Evolutionary conservation across 2,113 vertebrate genomes (phyloP).

Genomic region (Heteronetta atricapilla): DNA sequence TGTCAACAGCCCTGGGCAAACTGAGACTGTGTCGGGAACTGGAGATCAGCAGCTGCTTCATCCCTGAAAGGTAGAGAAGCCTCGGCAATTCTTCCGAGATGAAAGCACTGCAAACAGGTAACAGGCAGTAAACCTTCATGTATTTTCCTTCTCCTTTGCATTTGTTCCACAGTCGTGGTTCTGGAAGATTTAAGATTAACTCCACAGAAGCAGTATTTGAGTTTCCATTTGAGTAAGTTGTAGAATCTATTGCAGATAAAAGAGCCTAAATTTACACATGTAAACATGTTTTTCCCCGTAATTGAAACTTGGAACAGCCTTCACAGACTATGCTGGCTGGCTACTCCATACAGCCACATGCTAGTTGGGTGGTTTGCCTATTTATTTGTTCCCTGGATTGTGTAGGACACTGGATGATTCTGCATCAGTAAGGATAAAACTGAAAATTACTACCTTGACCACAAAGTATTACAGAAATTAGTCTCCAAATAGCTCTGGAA

Average conservation of each 20-base stretch:
- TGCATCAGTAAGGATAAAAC: background rate
- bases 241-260: background rate
- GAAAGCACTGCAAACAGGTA: background rate
- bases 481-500: background rate
- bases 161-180: background rate
- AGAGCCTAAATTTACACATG: background rate
- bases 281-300: fast-evolving
- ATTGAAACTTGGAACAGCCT: background rate
- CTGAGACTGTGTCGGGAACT: too few relatives aligned
- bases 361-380: background rate
- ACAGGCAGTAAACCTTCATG: background rate
- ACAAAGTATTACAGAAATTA: background rate
- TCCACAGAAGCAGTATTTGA: background rate
- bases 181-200: background rate
- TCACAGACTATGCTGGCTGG: background rate
- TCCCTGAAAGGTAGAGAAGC: background rate
- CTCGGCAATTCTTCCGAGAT: background rate
- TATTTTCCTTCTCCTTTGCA: background rate
- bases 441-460: background rate
- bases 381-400: background rate
- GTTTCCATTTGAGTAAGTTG: background rate
- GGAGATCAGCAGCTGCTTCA: background rate
- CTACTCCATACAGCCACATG: background rate
- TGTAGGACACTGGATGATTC: background rate
- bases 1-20: too few relatives aligned